phyloP scores from a whole-genome alignment of 2,113 vertebrate genomes.

The Varanus salvator region DNA sequence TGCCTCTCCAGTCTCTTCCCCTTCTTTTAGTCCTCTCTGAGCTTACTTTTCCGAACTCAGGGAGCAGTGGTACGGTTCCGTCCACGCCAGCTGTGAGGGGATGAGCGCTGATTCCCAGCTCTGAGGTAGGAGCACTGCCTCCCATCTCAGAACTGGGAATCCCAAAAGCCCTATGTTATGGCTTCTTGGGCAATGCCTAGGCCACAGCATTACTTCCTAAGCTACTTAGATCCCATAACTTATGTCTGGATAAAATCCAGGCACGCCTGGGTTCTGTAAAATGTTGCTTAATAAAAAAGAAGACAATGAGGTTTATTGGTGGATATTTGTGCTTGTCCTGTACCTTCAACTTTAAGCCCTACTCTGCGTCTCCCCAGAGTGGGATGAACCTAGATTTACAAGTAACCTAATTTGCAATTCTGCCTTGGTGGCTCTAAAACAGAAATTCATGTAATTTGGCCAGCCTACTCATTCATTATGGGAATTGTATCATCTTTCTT shows the following conservation, averaged over 20 bases:
- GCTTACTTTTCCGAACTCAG: no score
- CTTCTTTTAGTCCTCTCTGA: no score
- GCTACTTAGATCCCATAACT: not conserved
- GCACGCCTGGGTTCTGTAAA: not conserved
- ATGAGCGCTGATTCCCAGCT: no score
- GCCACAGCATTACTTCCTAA: not conserved
- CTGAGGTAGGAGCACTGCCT: no score
- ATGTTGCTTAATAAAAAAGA: not conserved
- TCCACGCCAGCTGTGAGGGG: no score
- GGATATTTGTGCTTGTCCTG: not conserved
- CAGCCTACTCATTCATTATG: not conserved
- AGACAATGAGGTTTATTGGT: no score
- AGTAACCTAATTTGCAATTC: not conserved
- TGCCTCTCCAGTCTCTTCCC: no score
- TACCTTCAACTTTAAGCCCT: not conserved
- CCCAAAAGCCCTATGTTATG: no score
- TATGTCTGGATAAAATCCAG: not conserved
- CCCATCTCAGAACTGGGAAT: no score
- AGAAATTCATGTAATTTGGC: not conserved
- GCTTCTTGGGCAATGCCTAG: no score
- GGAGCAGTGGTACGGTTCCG: no score
- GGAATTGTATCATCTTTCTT: not conserved
- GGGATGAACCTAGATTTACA: not conserved
- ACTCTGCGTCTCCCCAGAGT: not conserved
- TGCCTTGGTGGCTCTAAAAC: not conserved